Evolutionary conservation across 2,888 invertebrate species (phyloP), one percentile per base, ranked within the genome.

Genomic region (Sinopyrophorus schimmeli): DNA sequence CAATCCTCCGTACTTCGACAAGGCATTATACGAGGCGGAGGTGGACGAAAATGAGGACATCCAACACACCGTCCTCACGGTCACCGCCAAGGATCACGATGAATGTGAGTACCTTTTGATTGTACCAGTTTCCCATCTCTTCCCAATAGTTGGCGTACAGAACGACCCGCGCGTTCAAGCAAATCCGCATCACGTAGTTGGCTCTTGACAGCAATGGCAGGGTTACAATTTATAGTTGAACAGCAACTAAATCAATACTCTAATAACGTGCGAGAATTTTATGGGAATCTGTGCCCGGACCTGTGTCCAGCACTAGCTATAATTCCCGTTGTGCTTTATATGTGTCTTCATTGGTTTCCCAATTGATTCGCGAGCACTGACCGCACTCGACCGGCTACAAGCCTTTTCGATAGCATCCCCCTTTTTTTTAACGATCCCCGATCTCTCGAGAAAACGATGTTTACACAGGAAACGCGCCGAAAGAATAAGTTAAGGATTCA

Each of bases 81-180:
- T 97, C 80, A 94, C 94, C 78, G 97, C 97, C 81, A 94, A 95
- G 81, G 97, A 97, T 83, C 92, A 92, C 81, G 97, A 97, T 80
- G 95, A 95, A 85, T 94, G 94, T 94, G 77, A 92, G 92, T 89
- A 76, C 9, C 24, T 38, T 54, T 43, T 50, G 7, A 44, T 39
- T 38, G 14, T 32, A 32, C 40, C 15, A 28, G 15, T 26, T 18
- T n/a, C n/a, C n/a, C n/a, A n/a, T n/a, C n/a, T n/a, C n/a, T n/a
- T n/a, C n/a, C n/a, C n/a, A n/a, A n/a, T n/a, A n/a, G n/a, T n/a
- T n/a, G n/a, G n/a, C n/a, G 11, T 18, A 17, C 17, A 7, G 18
- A 18, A 41, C 27, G 21, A 35, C 32, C 32, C 27, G 37, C 23
- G 41, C 18, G 14, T 39, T 27, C 40, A 32, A 26, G 35, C 41